These are phyloP conservation scores for Eugnorisma glareosa DNA, from an alignment of 2,888 invertebrate species.

Conservation along the genomic window DNA sequence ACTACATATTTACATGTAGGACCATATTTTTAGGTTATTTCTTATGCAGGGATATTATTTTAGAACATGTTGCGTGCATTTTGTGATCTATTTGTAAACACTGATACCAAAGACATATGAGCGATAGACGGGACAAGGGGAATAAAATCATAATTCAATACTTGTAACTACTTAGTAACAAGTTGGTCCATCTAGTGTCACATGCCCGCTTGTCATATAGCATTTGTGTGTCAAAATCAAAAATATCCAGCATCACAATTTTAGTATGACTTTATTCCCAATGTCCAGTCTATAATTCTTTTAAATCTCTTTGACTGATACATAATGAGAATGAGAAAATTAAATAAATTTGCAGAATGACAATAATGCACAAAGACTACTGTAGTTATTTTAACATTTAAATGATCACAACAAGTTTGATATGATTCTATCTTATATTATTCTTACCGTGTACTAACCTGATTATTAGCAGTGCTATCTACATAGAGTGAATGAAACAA, in stretches of 20 bases:
- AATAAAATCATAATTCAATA: no score
- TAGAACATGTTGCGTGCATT: not conserved
- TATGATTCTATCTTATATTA: not conserved
- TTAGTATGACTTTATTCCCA: no score
- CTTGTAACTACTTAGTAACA: no score
- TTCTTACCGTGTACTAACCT: not conserved
- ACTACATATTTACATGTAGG: slow-evolving; percentile 2
- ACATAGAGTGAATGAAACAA: not conserved
- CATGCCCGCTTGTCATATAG: no score
- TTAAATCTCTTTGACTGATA: no score
- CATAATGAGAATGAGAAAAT: not conserved
- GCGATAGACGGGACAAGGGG: no score
- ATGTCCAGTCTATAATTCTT: no score
- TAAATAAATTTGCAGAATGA: not conserved
- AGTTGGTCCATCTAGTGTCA: no score
- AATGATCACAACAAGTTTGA: not conserved
- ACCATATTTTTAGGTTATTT: slow-evolving; percentile 50
- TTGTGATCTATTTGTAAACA: not conserved
- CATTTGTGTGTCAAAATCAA: no score
- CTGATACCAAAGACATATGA: not conserved
- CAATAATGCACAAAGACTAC: not conserved
- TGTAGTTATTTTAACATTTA: slow-evolving; percentile 4
- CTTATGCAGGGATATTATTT: slow-evolving; percentile 1
- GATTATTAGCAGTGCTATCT: slow-evolving; percentile 3
- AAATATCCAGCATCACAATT: no score